Evolutionary conservation across 2,797 vertebrate genomes (phyloP), one percentile per base, ranked within the genome.

Genomic region (Macropus fuliginosus): DNA sequence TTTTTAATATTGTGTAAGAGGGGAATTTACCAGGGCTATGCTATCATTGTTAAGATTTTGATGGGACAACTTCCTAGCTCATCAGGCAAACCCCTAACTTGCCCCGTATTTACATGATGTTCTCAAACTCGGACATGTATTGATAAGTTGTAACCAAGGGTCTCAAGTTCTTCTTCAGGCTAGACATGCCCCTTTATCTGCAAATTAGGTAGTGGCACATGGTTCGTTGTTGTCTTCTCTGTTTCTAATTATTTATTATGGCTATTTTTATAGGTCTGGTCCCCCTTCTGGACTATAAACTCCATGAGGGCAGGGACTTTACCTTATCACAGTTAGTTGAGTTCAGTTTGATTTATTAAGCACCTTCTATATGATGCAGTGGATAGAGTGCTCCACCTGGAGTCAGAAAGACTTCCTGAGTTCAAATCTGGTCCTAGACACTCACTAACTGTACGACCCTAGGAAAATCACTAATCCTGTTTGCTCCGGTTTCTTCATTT

Each of bases 231-330:
- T 66, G 10, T 90, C 9, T 90, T 52, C 46, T 54, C 55, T 87
- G 52, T 92, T 59, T 46, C 54, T 29, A 18, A 57, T 57, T 55
- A 55, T 18, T 11, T 94, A 1, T 46, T 50, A 3, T 91, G 54
- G 29, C 16, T 55, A 66, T 29, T 94, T 94, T 96, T 91, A 92
- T 66, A 55, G 28, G 4, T 55, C 13, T 29, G 28, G 24, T 16
- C 54, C 40, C 96, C 91, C 40, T 34, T 5, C 55, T 93, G 24
- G 93, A 56, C 10, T 40, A 96, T 92, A n/a, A 55, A 93, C 94
- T 59, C 29, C 91, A 54, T 10, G 24, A 56, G 21, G 55, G 1
- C 29, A 40, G 34, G 2, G 6, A 21, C 34, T 27, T 12, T 59
- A 27, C 31, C 12, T 34, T 62, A 62, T 34, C 29, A 34, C 59